Conservation (phyloP, 64 coral and sea anemone species). For the Pocillopora damicornis region DNA sequence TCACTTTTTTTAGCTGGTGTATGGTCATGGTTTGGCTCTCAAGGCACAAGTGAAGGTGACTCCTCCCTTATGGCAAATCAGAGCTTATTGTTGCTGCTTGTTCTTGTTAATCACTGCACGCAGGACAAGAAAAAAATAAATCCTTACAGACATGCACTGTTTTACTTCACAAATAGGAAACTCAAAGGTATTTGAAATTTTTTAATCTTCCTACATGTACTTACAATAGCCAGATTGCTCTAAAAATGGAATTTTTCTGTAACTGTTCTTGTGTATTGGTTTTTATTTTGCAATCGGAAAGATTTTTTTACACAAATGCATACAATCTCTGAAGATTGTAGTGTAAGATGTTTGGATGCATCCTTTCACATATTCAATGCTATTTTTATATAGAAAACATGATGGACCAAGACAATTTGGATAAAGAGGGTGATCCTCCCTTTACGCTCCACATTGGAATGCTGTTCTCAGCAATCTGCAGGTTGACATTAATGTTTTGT, state of each 20-base stretch:
- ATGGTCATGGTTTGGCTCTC: constrained; percentile 93
- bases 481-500: neutral
- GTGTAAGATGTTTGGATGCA: too few relatives aligned
- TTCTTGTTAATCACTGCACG: constrained; percentile 97
- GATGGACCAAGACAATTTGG: neutral
- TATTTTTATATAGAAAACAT: constrained; percentile 14
- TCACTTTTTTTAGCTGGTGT: constrained; percentile 69
- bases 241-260: too few relatives aligned
- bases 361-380: neutral
- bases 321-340: too few relatives aligned
- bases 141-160: constrained; percentile 86
- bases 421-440: constrained; percentile 15
- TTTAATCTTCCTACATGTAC: too few relatives aligned
- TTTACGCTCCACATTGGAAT: constrained; percentile 60
- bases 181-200: constrained; percentile 57
- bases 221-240: too few relatives aligned
- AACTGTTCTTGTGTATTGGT: too few relatives aligned
- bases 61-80: constrained; percentile 76
- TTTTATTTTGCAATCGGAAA: too few relatives aligned
- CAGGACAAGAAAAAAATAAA: constrained; percentile 83
- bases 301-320: too few relatives aligned
- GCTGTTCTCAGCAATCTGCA: constrained; percentile 47
- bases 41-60: constrained; percentile 23
- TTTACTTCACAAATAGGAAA: constrained; percentile 75
- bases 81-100: constrained; percentile 78